phyloP scores from a whole-genome alignment of 2,888 invertebrate species.

The Erebia palarica region DNA sequence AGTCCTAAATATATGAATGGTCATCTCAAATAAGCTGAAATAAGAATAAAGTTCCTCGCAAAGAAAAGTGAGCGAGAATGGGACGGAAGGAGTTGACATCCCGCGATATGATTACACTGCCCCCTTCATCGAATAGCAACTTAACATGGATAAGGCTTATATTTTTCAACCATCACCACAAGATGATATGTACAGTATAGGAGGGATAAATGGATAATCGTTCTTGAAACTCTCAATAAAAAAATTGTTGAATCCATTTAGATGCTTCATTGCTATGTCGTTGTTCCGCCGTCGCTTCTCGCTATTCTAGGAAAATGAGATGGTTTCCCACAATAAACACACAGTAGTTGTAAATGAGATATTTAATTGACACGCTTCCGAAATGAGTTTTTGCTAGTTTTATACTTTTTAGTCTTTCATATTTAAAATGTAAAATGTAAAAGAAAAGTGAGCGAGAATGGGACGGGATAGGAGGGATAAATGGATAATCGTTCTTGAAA shows the following conservation, averaged over 20 bases:
- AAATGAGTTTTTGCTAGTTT: background rate
- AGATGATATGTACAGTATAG: too few species aligned
- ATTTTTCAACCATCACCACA: too few species aligned
- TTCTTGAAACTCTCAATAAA: conserved; percentile 4
- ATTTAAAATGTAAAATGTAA: too few species aligned
- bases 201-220: conserved; percentile 11
- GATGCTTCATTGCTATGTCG: conserved; percentile 30
- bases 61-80: conserved; percentile 19
- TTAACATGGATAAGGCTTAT: background rate
- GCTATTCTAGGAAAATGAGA: conserved; percentile 13
- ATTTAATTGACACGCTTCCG: background rate
- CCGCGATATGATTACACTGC: conserved; percentile 30
- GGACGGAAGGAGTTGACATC: conserved; percentile 28
- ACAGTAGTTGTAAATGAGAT: background rate
- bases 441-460: too few species aligned
- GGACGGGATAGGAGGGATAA: conserved; percentile 10
- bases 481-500: background rate
- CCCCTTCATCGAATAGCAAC: conserved; percentile 3
- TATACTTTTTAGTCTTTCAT: too few species aligned
- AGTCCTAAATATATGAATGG: background rate
- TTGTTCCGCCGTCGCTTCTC: conserved; percentile 17
- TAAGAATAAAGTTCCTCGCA: conserved; percentile 9
- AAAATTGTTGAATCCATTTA: conserved; percentile 20
- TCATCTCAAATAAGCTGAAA: background rate
- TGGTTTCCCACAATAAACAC: conserved; percentile 7